These are phyloP conservation scores for Gambusia affinis DNA, from an alignment of 2,113 vertebrate species.

Conservation along the genomic window DNA sequence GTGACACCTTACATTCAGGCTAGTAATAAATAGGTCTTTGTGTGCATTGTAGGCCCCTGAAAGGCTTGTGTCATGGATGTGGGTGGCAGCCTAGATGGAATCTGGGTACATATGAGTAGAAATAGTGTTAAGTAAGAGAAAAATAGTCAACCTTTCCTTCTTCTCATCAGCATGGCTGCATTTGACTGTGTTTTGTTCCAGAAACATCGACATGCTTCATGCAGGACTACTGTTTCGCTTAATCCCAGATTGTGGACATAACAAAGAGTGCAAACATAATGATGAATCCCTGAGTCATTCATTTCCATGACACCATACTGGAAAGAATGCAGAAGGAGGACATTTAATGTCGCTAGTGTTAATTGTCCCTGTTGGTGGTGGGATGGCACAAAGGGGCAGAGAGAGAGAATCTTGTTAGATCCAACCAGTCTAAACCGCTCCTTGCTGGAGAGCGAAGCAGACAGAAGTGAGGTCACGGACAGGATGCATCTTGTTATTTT, in stretches of 20 bases:
- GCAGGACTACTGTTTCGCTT: conserved; percentile 47
- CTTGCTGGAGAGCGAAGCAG: conserved; percentile 32
- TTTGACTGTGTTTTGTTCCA: background rate
- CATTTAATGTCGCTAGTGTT: conserved; percentile 50
- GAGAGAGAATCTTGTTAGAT: conserved; percentile 8
- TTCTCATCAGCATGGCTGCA: conserved; percentile 34
- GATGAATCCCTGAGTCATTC: conserved; percentile 48
- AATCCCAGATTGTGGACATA: conserved; percentile 57
- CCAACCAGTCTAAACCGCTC: background rate
- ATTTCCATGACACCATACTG: conserved; percentile 61
- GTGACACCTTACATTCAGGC: conserved; percentile 49
- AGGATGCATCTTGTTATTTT: conserved; percentile 74
- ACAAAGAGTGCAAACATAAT: conserved; percentile 50
- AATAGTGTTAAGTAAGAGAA: conserved; percentile 8
- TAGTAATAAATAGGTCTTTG: conserved; percentile 54
- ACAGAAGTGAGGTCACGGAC: conserved; percentile 53
- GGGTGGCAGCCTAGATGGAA: conserved; percentile 48
- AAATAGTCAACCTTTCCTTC: background rate
- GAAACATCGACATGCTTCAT: conserved; percentile 1
- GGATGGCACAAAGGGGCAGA: conserved; percentile 25
- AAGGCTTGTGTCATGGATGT: conserved; percentile 34
- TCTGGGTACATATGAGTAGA: conserved; percentile 9
- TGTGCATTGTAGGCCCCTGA: conserved; percentile 29
- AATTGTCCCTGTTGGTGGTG: conserved; percentile 42
- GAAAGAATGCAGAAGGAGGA: conserved; percentile 65